Evolutionary conservation across 2,888 invertebrate genomes (phyloP).

Genomic region (Argyresthia goedartella): DNA sequence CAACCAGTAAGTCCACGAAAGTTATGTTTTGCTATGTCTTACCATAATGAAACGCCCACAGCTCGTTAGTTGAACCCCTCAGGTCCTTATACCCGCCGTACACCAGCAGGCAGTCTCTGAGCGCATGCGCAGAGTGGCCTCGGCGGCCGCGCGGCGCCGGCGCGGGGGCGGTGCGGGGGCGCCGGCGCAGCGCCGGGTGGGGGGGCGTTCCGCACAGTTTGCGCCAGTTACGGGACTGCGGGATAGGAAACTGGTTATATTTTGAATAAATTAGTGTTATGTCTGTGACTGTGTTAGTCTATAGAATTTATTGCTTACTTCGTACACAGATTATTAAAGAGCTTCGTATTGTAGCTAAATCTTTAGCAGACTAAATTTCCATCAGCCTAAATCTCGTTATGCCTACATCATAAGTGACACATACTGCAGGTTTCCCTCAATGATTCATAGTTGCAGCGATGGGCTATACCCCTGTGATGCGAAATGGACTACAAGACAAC

Average conservation of each 20-base stretch:
- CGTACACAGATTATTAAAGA: too few species aligned
- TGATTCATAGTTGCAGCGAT: too few species aligned
- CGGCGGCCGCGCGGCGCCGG: slow-evolving; percentile 80
- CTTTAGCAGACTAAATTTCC: too few species aligned
- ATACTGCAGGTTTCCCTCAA: too few species aligned
- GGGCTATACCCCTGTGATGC: too few species aligned
- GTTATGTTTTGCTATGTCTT: slow-evolving; percentile 13
- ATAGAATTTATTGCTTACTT: too few species aligned
- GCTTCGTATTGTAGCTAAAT: too few species aligned
- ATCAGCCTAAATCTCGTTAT: too few species aligned
- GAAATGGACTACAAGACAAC: too few species aligned
- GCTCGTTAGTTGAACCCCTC: slow-evolving; percentile 84
- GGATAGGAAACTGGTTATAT: neutral
- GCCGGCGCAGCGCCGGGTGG: slow-evolving; percentile 33
- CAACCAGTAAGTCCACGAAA: neutral
- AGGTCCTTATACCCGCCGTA: slow-evolving; percentile 92
- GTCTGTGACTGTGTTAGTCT: too few species aligned
- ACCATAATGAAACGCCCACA: slow-evolving; percentile 93
- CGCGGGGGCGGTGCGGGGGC: slow-evolving; percentile 60
- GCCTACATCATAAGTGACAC: too few species aligned
- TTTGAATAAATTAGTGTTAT: too few species aligned
- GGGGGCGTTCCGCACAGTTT: slow-evolving; percentile 74
- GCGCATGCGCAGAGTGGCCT: slow-evolving; percentile 86
- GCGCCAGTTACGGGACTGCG: slow-evolving; percentile 42
- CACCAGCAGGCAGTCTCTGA: slow-evolving; percentile 82